A percentile compares a stretch with the other conserved stretches of the same genome.
Evolutionary conservation across 1,140 invertebrate species (phyloP).

Genomic region (Cylas formicarius): DNA sequence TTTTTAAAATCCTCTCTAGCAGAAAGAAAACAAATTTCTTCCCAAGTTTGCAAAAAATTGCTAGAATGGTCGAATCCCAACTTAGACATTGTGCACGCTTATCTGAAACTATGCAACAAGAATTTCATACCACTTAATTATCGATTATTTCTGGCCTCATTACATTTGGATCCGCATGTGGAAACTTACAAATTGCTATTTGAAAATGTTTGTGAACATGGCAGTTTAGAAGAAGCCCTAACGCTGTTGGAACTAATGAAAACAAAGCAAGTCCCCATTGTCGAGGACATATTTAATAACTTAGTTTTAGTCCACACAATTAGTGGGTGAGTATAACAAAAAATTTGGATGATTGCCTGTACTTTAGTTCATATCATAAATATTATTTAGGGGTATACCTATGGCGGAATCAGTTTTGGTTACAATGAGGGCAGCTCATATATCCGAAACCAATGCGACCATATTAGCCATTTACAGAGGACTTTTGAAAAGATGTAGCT

Average conservation of each 20-base stretch:
- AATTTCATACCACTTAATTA: conserved; percentile 28
- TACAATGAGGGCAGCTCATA: conserved; percentile 41
- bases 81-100: conserved; percentile 28
- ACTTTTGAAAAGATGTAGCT: conserved; percentile 18
- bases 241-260: conserved; percentile 56
- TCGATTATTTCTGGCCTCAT: conserved; percentile 25
- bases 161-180: conserved; percentile 40
- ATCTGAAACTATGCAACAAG: conserved; percentile 34
- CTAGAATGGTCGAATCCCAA: conserved; percentile 10
- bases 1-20: conserved; percentile 4
- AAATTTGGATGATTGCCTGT: conserved; percentile 3
- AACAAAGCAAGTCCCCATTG: conserved; percentile 45
- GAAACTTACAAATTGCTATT: conserved; percentile 47
- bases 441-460: conserved; percentile 26
- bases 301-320: conserved; percentile 53
- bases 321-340: conserved; percentile 39
- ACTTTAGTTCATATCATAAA: not conserved
- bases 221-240: conserved; percentile 51
- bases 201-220: conserved; percentile 47
- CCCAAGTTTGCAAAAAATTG: conserved; percentile 9
- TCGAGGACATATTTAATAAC: conserved; percentile 51
- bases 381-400: conserved; percentile 33
- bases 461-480: conserved; percentile 28
- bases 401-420: conserved; percentile 35
- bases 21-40: conserved; percentile 8